Conservation (phyloP, 2,797 vertebrate genomes). For the Sebastes hubbsi region DNA sequence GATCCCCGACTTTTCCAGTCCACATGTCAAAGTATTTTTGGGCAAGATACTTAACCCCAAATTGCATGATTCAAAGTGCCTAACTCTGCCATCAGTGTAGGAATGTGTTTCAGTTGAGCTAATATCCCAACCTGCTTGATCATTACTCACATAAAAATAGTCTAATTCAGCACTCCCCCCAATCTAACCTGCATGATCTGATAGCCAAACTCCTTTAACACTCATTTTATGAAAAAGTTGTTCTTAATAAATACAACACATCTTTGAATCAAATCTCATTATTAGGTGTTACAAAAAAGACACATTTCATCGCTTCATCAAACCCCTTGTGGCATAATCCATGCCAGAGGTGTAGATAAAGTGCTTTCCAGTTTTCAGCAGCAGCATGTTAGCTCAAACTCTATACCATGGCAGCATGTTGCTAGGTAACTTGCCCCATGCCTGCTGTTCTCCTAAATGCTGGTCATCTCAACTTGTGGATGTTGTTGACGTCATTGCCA, state of each 20-base stretch:
- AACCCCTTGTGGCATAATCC: conserved; percentile 5
- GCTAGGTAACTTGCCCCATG: conserved; percentile 32
- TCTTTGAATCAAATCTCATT: conserved; percentile 4
- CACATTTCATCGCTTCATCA: not conserved
- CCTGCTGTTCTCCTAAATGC: conserved; percentile 11
- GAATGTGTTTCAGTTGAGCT: not conserved
- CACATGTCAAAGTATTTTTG: too few relatives aligned
- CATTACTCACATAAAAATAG: not conserved
- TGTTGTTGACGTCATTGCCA: not conserved
- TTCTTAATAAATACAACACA: not conserved
- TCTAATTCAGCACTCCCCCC: not conserved
- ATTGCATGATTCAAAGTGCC: too few relatives aligned
- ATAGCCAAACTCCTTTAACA: not conserved
- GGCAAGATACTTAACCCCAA: too few relatives aligned
- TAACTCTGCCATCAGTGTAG: too few relatives aligned
- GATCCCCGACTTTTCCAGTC: too few relatives aligned
- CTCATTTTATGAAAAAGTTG: not conserved
- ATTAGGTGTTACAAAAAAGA: not conserved
- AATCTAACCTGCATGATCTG: not conserved
- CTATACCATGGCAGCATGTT: conserved; percentile 15
- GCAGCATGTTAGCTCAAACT: not conserved
- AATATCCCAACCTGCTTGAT: not conserved
- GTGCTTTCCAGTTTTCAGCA: not conserved
- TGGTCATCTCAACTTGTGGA: not conserved
- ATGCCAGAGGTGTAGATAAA: not conserved